Conservation (phyloP, 2,113 vertebrate species). For the Hystrix brachyura region DNA sequence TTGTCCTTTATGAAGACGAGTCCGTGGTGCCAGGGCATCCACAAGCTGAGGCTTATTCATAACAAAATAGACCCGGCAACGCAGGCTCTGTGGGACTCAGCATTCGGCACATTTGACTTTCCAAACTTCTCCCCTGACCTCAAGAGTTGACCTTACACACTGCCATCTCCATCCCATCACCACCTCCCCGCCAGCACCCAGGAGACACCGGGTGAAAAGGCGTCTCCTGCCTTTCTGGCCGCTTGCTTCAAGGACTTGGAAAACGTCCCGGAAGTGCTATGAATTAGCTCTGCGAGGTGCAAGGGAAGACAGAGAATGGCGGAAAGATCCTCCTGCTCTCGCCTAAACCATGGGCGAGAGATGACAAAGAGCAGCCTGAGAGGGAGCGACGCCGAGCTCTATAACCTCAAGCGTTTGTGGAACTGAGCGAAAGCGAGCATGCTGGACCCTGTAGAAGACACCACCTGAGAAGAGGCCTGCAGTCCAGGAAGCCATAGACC, state of each 20-base stretch:
- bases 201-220: not conserved
- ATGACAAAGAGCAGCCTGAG: not conserved
- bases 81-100: not conserved
- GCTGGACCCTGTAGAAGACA: not conserved
- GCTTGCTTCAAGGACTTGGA: conserved; percentile 31
- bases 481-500: not conserved
- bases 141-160: not conserved
- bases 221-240: not conserved
- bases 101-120: not conserved
- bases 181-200: not conserved
- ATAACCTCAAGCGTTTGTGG: not conserved
- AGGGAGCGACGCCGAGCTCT: not conserved
- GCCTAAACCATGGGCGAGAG: not conserved
- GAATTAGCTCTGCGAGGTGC: not conserved
- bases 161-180: not conserved
- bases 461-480: not conserved
- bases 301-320: not conserved
- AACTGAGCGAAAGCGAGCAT: not conserved
- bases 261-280: not conserved
- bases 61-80: conserved; percentile 3
- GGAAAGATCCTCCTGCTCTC: not conserved
- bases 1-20: conserved; percentile 58
- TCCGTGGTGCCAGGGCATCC: not conserved
- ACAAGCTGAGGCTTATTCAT: not conserved
- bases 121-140: not conserved